Conservation (phyloP, 2,113 vertebrate species). For the Corydoras maculifer region DNA sequence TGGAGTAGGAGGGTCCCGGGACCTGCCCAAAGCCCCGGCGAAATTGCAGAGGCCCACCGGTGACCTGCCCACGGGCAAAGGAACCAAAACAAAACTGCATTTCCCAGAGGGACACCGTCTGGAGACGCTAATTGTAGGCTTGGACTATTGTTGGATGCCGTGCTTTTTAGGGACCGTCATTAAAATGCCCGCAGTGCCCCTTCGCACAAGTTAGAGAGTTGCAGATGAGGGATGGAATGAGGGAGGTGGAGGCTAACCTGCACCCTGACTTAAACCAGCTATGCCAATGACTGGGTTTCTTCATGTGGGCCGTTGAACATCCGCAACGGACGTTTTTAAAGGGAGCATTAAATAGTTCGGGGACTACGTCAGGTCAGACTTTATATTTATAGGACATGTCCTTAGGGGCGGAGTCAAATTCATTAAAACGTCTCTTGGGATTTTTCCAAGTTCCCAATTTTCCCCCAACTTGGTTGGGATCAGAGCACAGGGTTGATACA, state of each 20-base stretch:
- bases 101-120: conserved; percentile 43
- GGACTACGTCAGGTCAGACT: background rate
- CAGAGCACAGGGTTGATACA: too few relatives aligned
- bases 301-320: background rate
- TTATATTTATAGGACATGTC: background rate
- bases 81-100: too few relatives aligned
- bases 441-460: too few relatives aligned
- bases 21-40: conserved; percentile 13
- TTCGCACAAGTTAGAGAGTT: conserved; percentile 50
- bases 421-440: background rate
- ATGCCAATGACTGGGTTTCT: background rate
- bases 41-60: conserved; percentile 21
- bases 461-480: too few relatives aligned
- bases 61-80: conserved; percentile 18
- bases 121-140: conserved; percentile 61
- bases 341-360: background rate
- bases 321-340: background rate
- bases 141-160: conserved; percentile 45
- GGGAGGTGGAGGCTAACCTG: background rate
- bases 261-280: conserved; percentile 5
- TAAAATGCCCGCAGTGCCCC: conserved; percentile 49
- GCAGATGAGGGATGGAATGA: conserved; percentile 43
- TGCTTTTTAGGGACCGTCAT: conserved; percentile 53
- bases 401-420: background rate
- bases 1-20: background rate